Conservation (phyloP, 2,888 invertebrate species). For the Apamea anceps region DNA sequence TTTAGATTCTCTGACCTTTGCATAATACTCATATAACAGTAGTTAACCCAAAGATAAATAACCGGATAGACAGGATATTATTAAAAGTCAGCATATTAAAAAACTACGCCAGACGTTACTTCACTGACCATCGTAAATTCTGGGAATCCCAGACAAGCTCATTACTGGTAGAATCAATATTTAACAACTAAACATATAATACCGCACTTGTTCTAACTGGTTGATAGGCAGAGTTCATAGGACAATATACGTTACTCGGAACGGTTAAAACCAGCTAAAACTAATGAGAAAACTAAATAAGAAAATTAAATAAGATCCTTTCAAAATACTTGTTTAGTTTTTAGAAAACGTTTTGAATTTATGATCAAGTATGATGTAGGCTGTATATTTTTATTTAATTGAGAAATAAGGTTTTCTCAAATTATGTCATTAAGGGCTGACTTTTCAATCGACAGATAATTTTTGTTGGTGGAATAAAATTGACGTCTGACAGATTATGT, state of each 20-base stretch:
- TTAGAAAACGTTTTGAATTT: background rate
- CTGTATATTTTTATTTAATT: background rate
- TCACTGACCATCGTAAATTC: conserved; percentile 40
- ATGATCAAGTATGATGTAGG: background rate
- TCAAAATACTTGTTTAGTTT: background rate
- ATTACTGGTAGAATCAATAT: conserved; percentile 47
- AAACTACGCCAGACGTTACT: conserved; percentile 39
- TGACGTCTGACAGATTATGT: too few relatives aligned
- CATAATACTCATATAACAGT: conserved; percentile 1
- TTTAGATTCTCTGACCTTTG: background rate
- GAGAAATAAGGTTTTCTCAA: background rate
- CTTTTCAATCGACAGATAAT: too few relatives aligned
- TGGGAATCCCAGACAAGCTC: conserved; percentile 44
- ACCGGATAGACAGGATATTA: background rate
- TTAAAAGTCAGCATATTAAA: conserved; percentile 6
- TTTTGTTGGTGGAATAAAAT: too few relatives aligned
- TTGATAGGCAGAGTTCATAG: conserved; percentile 1
- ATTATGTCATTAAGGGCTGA: background rate
- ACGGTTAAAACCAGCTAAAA: conserved; percentile 32
- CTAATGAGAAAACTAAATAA: background rate
- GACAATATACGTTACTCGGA: background rate
- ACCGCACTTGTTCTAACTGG: conserved; percentile 17
- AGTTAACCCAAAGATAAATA: conserved; percentile 9
- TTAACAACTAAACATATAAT: conserved; percentile 11
- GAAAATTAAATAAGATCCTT: background rate